A percentile compares a stretch with the other conserved stretches of the same genome.
These are phyloP conservation scores for Drosophila pseudoobscura DNA, from an alignment of 1,140 invertebrate species.

Conservation along the genomic window DNA sequence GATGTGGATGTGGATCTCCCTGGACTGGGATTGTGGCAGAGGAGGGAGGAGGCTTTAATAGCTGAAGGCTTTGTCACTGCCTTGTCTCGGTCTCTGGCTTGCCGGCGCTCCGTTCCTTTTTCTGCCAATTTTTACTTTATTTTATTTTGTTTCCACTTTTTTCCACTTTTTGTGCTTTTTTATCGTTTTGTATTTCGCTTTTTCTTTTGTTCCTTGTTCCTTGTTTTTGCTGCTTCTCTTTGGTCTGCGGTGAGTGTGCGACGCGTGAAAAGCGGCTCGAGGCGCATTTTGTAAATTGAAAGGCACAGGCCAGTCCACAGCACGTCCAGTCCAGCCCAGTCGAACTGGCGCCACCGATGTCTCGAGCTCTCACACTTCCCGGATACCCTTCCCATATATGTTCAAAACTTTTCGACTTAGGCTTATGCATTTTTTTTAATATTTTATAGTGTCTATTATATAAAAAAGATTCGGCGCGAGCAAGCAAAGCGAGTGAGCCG, in stretches of 20 bases:
- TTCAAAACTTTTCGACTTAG: no score
- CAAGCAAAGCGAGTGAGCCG: no score
- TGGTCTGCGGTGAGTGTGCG: slow-evolving; percentile 26
- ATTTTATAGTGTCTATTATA: no score
- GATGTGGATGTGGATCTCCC: neutral
- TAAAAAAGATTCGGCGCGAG: no score
- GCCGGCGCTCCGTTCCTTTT: slow-evolving; percentile 16
- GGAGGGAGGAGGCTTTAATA: slow-evolving; percentile 17
- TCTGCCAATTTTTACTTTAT: slow-evolving; percentile 28
- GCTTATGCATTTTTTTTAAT: no score
- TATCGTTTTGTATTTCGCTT: neutral
- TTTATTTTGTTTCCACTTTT: slow-evolving; percentile 18
- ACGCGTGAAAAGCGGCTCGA: slow-evolving; percentile 48
- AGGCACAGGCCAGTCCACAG: slow-evolving; percentile 9
- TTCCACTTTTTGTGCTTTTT: neutral
- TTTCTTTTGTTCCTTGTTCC: slow-evolving; percentile 3
- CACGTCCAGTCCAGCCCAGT: neutral
- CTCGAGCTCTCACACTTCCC: no score
- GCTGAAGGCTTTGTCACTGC: slow-evolving; percentile 22
- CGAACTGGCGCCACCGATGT: no score
- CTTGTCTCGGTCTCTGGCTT: slow-evolving; percentile 10
- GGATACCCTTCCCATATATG: no score
- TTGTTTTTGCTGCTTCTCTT: neutral
- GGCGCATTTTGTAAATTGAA: slow-evolving; percentile 60
- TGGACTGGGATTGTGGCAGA: no score